phyloP scores from a whole-genome alignment of 53 echinoderm and acorn worm species.

The Glandiceps talaboti region DNA sequence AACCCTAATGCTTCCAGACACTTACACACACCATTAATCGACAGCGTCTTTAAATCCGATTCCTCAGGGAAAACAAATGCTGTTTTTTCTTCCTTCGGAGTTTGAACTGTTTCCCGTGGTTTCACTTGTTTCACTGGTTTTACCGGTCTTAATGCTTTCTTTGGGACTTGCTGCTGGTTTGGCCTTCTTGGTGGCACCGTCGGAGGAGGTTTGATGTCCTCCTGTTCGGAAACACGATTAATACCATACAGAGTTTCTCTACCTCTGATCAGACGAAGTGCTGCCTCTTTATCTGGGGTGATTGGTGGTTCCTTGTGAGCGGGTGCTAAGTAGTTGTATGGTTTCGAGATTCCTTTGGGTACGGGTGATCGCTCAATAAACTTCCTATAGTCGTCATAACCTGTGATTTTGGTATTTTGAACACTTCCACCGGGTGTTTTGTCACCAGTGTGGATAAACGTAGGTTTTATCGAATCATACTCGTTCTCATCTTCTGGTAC shows the following conservation, averaged over 20 bases:
- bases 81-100: neutral
- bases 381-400: neutral
- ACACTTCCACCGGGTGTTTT: neutral
- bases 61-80: neutral
- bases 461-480: neutral
- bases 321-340: too few relatives aligned
- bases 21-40: neutral
- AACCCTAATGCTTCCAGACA: neutral
- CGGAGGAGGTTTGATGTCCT: neutral
- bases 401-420: neutral
- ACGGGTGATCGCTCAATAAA: neutral
- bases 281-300: neutral
- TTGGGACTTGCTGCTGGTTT: neutral
- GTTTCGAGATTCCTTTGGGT: neutral
- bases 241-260: neutral
- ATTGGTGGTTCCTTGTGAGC: neutral
- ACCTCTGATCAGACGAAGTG: neutral
- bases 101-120: neutral
- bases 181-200: neutral
- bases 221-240: too few relatives aligned
- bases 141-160: neutral
- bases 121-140: neutral
- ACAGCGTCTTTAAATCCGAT: neutral
- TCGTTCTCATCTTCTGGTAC: neutral
- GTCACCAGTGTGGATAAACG: neutral